phyloP scores from a whole-genome alignment of 2,888 invertebrate genomes.

The Steromphala cineraria region DNA sequence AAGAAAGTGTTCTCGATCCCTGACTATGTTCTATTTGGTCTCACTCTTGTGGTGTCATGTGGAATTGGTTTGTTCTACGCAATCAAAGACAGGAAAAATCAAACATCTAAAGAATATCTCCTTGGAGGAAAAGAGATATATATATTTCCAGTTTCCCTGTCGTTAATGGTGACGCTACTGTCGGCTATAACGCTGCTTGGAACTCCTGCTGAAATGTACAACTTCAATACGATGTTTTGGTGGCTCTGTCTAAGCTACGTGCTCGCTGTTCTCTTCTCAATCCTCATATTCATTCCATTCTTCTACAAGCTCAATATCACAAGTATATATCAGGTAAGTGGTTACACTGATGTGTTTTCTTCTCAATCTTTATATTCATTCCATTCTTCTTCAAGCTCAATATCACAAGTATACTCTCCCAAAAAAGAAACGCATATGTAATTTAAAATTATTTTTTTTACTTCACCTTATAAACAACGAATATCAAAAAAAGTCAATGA shows the following conservation, averaged over 20 bases:
- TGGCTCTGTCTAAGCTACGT: constrained; percentile 41
- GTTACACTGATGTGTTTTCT: background rate
- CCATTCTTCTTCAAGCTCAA: no score
- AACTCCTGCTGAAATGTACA: constrained; percentile 53
- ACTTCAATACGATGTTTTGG: constrained; percentile 48
- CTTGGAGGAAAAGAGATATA: constrained; percentile 66
- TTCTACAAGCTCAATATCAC: constrained; percentile 42
- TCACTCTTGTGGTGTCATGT: constrained; percentile 17
- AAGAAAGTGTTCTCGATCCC: constrained; percentile 16
- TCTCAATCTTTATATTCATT: no score
- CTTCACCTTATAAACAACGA: no score
- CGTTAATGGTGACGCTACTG: constrained; percentile 65
- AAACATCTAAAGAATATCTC: constrained; percentile 74
- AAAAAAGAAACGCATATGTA: no score
- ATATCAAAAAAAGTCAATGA: no score
- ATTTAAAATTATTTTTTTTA: no score
- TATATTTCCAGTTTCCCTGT: constrained; percentile 71
- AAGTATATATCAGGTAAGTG: constrained; percentile 44
- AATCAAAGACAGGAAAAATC: constrained; percentile 78
- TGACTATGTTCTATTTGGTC: constrained; percentile 30
- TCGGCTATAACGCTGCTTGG: constrained; percentile 53
- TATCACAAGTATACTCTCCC: no score
- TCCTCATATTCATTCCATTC: constrained; percentile 40
- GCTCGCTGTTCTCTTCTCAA: constrained; percentile 48
- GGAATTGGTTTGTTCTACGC: constrained; percentile 69